Base-by-base conservation (phyloP, 2,888 invertebrate genomes). In the Drosophila buzzatii region DNA sequence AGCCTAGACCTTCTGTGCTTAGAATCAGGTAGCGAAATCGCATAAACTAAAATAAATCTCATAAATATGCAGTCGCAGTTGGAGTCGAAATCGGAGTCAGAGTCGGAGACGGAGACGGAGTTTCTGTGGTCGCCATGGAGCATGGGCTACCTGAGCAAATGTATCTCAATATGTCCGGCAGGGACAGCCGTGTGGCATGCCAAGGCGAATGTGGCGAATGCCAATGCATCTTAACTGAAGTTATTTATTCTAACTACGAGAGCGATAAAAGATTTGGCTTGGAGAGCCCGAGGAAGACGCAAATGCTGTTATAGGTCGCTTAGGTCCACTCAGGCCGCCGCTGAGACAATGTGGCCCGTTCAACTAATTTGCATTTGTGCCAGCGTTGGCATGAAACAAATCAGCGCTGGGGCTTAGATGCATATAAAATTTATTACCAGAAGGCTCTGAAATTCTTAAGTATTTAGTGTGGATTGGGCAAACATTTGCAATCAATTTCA, bases 11-110 rank as follows among this genome's bases (percentile, higher is more conserved):
- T 52, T 73, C 76, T 75, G 77, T 80, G 73, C 74, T 78, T 58
- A 73, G 68, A 75, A 86, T 83, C 89, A 81, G 76, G 74, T 85
- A 81, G 89, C 76, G 52, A 83, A 76, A 79, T 90, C 79, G 83
- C 90, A 89, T 90, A 89, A 90, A 88, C 79, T 78, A 73, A 89
- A 90, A 86, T 86, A 89, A 89, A 90, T 86, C 85, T 89, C 90
- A 86, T 86, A 86, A 86, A 86, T 86, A 90, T 86, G 81, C 86
- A 85, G 79, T 45, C 58, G 39, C 7, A 27, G 23, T 31, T 3
- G 33, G 3, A 51, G 33, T 18, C 7, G 3, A 3, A 51, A 33
- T 8, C 2, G 51, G 18, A n/a, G n/a, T 6, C 2, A 31, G n/a
- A 33, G 14, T 33, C 10, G 49, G 4, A 27, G 16, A 6, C 27